These are phyloP conservation scores for Batillaria attramentaria DNA, from an alignment of 1,140 invertebrate genomes.

Conservation along the genomic window DNA sequence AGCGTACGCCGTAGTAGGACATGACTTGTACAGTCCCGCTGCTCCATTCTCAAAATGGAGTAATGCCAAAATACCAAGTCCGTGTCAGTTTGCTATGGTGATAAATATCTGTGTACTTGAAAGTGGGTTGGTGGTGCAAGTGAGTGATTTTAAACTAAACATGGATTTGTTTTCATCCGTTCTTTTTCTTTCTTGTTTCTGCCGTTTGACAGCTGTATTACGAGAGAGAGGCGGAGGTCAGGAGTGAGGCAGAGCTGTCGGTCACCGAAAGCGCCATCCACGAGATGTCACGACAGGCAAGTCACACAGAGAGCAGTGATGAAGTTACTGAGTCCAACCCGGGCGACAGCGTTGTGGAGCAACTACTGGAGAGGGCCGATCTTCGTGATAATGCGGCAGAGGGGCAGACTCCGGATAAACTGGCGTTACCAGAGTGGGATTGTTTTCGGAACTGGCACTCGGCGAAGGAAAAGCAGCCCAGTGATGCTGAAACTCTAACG, in stretches of 20 bases:
- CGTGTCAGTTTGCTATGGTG: too few species aligned
- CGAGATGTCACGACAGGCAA: slow-evolving; percentile 66
- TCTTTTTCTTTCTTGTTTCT: neutral
- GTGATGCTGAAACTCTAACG: neutral
- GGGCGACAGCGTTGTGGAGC: slow-evolving; percentile 42
- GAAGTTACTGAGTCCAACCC: slow-evolving; percentile 42
- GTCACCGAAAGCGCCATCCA: slow-evolving; percentile 59
- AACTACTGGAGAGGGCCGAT: slow-evolving; percentile 38
- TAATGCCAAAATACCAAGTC: too few species aligned
- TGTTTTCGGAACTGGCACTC: neutral
- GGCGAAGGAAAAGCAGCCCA: neutral
- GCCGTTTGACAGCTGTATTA: slow-evolving; percentile 17
- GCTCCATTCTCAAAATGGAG: too few species aligned
- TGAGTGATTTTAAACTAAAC: neutral
- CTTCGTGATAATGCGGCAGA: neutral
- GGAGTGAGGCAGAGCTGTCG: slow-evolving; percentile 47
- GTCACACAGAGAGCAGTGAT: slow-evolving; percentile 64
- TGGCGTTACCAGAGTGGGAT: neutral
- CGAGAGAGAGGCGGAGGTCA: slow-evolving; percentile 24
- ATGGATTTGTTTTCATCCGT: neutral
- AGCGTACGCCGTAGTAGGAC: too few species aligned
- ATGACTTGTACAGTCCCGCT: too few species aligned
- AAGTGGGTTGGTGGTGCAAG: too few species aligned
- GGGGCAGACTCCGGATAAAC: neutral
- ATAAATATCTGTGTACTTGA: too few species aligned